Percentiles rank a stretch among this genome's conserved stretches.
Conservation (phyloP, 2,888 invertebrate species). For the Thera britannica region DNA sequence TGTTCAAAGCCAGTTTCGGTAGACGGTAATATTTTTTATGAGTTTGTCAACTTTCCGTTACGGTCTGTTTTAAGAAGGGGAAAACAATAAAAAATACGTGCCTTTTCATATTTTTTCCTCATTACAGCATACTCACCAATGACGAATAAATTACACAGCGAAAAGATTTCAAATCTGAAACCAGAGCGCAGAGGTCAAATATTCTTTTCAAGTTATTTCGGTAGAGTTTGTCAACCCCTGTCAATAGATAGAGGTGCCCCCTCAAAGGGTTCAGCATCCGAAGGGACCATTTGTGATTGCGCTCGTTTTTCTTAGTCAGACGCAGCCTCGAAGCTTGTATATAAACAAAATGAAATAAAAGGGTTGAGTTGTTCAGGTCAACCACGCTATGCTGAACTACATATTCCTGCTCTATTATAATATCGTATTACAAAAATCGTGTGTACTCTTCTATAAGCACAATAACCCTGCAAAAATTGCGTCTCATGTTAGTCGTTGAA, state of each 20-base stretch:
- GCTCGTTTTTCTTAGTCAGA: conserved; percentile 17
- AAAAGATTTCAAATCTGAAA: conserved; percentile 3
- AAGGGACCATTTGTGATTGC: conserved; percentile 13
- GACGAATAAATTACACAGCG: conserved; percentile 11
- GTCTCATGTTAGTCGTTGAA: too few relatives aligned
- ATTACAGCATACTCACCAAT: conserved; percentile 17
- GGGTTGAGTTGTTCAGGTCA: conserved; percentile 5
- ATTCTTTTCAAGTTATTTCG: neutral
- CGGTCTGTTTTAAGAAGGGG: conserved; percentile 13
- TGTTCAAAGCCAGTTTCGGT: conserved; percentile 8
- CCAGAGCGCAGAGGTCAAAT: neutral
- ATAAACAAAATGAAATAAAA: conserved; percentile 18
- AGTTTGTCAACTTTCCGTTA: conserved; percentile 15
- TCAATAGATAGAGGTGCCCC: neutral
- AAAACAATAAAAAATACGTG: conserved; percentile 22
- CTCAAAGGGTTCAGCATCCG: conserved; percentile 6
- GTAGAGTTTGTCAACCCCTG: neutral
- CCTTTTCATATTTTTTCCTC: conserved; percentile 19
- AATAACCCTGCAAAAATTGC: too few relatives aligned
- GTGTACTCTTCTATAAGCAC: too few relatives aligned
- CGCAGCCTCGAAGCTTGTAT: conserved; percentile 8
- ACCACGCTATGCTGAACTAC: too few relatives aligned
- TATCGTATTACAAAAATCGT: too few relatives aligned
- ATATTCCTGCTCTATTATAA: too few relatives aligned
- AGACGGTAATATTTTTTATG: conserved; percentile 22